Base-by-base conservation (phyloP, 92 coral and sea anemone species). In the Virgularia gustaviana region DNA sequence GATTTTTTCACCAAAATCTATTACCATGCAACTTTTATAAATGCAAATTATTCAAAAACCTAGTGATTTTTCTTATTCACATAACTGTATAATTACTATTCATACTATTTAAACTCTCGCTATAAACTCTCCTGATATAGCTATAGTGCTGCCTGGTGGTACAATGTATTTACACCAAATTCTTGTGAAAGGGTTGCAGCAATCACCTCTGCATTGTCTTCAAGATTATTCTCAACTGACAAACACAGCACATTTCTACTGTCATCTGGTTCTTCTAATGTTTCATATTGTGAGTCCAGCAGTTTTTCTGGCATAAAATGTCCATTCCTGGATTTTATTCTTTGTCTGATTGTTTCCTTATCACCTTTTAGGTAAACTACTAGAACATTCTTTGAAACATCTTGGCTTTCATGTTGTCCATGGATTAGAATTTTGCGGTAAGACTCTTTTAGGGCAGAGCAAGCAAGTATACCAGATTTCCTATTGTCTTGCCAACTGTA, bases 391-490 rank as follows among this genome's bases (percentile, higher is more conserved):
- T 23, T 59, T 9, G 63, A 32, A 42, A 66, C 65, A n/a, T 38
- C 70, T 27, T 67, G 43, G 28, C 36, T 61, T 11, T 76, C 59
- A 11, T 49, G 49, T 20, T 65, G 81, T n/a, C 97, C 97, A 53
- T 83, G 77, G 16, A 91, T 73, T 39, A 91, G 89, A 22, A 87
- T 85, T 25, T 83, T 81, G 58, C 97, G 80, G 63, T 91, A 89
- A 10, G 82, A 86, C 62, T 76, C 83, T 57, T 88, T 91, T 29
- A 91, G 79, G 8, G 97, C 97, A 10, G 97, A 91, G 66, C 97
- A 91, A 24, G 97, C 96, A 22, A 91, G 75, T 30, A 91, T 81
- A 11, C 91, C 97, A 25, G 91, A 85, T 56, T 77, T 91, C 7
- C 89, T 86, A 34, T 87, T 73, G 15, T 77, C 71, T 28, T 71